Base-by-base conservation (phyloP, 2,888 invertebrate species). In the Ypsolopha sequella region DNA sequence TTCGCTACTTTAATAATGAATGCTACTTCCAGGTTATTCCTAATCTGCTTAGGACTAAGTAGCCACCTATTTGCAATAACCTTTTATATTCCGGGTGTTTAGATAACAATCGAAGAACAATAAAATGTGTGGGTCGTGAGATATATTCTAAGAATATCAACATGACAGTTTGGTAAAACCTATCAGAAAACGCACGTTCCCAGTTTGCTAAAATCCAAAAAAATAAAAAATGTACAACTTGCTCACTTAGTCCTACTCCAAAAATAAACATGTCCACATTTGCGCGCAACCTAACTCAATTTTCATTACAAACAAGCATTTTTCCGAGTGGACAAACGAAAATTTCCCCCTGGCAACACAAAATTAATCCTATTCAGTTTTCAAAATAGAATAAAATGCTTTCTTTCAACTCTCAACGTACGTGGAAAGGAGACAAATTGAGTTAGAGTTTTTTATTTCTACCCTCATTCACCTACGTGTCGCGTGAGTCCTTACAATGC, bases 261-360 rank as follows among this genome's bases (percentile, higher is more conserved):
- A 24, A 24, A 24, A 24, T 24, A 24, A 24, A 39, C 39, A n/a
- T n/a, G 39, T 39, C 10, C 10, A 39, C 39, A 39, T n/a, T 39
- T 35, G 8, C 38, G 44, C 52, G 51, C 59, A 56, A 56, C 57
- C 60, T 56, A 59, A 58, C 61, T 65, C 67, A 68, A 68, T 64
- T 66, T 70, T 68, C 62, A 62, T 56, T 51, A 58, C 63, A 59
- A 66, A 76, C 73, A 77, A 74, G 13, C 43, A 24, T 14, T 43
- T 11, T 24, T 13, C 43, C 43, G 43, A 13, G 14, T 43, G 13
- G 43, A 43, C 43, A 13, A 14, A 43, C 43, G 14, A 8, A 14
- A 14, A 11, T 43, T 14, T 11, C 24, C 43, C 43, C 43, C 43
- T 43, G 13, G 8, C 11, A 43, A 51, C 33, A 11, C 10, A 51